Conservation (phyloP, 1,140 invertebrate genomes). For the Whitmania pigra region DNA sequence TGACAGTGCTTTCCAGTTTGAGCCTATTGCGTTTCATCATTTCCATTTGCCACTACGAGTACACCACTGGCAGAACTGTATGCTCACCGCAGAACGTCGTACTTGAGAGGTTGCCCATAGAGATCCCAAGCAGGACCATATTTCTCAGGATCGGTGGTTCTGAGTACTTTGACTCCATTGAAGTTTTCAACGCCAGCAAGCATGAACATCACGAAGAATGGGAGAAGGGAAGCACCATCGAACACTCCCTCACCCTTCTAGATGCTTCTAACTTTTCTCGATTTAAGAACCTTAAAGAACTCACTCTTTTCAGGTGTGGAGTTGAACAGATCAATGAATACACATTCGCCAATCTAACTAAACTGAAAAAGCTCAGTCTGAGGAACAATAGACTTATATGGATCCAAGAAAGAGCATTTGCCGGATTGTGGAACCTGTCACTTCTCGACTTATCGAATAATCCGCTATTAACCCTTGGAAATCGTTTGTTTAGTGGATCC, state of each 20-base stretch:
- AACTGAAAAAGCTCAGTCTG: neutral
- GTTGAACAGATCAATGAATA: neutral
- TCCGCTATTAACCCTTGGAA: neutral
- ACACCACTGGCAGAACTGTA: constrained; percentile 2
- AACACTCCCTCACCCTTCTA: neutral
- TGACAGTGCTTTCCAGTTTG: neutral
- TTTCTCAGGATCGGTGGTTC: constrained; percentile 7
- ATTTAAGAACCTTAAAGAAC: neutral
- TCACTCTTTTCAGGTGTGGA: neutral
- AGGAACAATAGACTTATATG: neutral
- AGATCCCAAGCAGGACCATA: neutral
- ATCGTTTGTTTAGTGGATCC: constrained; percentile 1
- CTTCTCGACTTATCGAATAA: neutral
- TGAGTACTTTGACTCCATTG: neutral
- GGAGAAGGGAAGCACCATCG: constrained; percentile 4
- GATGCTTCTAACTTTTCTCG: neutral
- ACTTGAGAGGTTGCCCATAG: neutral
- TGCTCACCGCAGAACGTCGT: constrained; percentile 1
- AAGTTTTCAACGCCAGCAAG: constrained; percentile 11
- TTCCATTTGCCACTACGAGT: constrained; percentile 11
- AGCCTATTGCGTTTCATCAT: constrained; percentile 9
- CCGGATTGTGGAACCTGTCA: neutral
- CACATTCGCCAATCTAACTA: neutral
- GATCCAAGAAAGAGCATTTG: neutral
- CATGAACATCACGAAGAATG: constrained; percentile 10